Evolutionary conservation across 2,113 vertebrate species (phyloP), one percentile per base, ranked within the genome.

Genomic region (Mus pahari): DNA sequence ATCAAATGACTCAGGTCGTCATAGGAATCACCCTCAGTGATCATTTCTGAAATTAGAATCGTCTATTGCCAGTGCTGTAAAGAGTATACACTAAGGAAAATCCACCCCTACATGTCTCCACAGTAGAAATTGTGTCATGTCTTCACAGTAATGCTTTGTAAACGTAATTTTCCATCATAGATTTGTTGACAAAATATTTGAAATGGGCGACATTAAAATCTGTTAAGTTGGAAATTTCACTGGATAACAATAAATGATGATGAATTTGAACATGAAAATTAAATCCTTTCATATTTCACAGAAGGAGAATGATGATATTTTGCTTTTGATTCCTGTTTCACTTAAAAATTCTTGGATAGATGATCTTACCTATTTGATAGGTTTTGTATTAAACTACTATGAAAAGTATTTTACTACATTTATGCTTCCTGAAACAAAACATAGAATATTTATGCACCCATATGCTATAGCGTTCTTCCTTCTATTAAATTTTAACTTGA

Each of bases 401-500:
- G 28, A 48, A 66, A 86, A 71, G 50, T 90, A 45, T 45, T 45
- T 95, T 53, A 19, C 53, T 77, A 60, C n/a, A 10, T 84, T 96
- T 91, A 78, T 68, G 20, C 4, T 92, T 55, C 0, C n/a, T 91
- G 79, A 83, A 95, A 90, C 58, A 90, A 94, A 55, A 39, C 14
- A 11, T 68, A 78, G 24, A 75, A 58, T 71, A 53, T 70, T 68
- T 75, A 79, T 86, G 1, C 48, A 75, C 24, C 2, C 22, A 0
- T 24, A 78, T 79, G 50, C n/a, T 89, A 1, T 79, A 83, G 45
- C 42, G 17, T 26, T 7, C 16, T 96, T 11, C 42, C 70, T 33
- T 96, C 39, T 68, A 2, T 93, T 95, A 11, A 74, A 74, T 92
- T 87, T 95, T 89, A 83, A 82, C 13, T 86, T 93, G 39, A 39